Evolutionary conservation across 2,797 vertebrate genomes (phyloP).

Genomic region (Otolemur crassicaudatus): DNA sequence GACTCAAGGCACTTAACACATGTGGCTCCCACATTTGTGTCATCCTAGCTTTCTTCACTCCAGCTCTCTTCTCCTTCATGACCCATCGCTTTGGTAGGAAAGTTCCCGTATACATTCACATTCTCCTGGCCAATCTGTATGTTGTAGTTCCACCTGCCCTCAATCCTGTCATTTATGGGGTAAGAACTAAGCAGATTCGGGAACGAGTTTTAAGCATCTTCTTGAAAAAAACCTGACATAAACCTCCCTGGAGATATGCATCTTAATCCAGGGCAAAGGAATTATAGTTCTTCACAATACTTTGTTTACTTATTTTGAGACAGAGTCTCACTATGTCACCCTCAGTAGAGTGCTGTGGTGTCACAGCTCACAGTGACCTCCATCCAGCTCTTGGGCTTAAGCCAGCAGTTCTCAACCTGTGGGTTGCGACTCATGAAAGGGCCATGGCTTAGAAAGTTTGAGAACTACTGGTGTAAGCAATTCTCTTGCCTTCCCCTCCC

Average conservation of each 20-base stretch:
- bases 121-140: slow-evolving; percentile 58
- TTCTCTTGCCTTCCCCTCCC: too few relatives aligned
- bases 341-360: too few relatives aligned
- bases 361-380: too few relatives aligned
- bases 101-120: slow-evolving; percentile 5
- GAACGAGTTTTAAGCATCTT: slow-evolving; percentile 9
- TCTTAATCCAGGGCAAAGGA: not conserved
- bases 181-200: slow-evolving; percentile 69
- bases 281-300: too few relatives aligned
- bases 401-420: too few relatives aligned
- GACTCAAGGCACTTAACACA: slow-evolving; percentile 70
- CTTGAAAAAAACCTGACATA: not conserved
- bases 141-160: slow-evolving; percentile 66
- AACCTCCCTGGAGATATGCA: not conserved
- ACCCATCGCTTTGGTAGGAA: slow-evolving; percentile 49
- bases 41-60: slow-evolving; percentile 57
- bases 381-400: too few relatives aligned
- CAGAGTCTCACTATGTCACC: too few relatives aligned
- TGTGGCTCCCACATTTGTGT: slow-evolving; percentile 59
- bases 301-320: too few relatives aligned
- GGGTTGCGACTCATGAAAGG: too few relatives aligned
- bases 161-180: slow-evolving; percentile 65
- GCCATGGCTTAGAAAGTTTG: too few relatives aligned
- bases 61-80: slow-evolving; percentile 64
- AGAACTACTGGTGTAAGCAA: too few relatives aligned